These are phyloP conservation scores for Leptinotarsa tumamoca DNA, from an alignment of 2,888 invertebrate genomes.

Conservation along the genomic window DNA sequence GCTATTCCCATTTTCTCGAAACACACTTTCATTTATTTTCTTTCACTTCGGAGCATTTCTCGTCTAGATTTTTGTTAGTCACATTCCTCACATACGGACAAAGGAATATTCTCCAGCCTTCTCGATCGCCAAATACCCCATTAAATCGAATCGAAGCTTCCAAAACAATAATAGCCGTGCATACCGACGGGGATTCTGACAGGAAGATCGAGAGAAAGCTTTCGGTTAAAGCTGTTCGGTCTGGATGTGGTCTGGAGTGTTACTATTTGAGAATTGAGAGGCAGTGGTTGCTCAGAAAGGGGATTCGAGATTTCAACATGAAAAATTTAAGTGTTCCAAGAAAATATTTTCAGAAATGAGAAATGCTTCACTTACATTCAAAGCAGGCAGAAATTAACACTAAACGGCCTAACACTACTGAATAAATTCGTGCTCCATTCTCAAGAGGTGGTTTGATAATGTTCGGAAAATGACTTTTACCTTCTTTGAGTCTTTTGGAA, in stretches of 20 bases:
- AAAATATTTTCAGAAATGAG: too few species aligned
- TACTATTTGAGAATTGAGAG: constrained; percentile 1
- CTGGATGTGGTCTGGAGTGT: constrained; percentile 12
- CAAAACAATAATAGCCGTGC: constrained; percentile 3
- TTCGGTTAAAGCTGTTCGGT: constrained; percentile 7
- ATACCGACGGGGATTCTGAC: background rate
- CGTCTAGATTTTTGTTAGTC: background rate
- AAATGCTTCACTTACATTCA: too few species aligned
- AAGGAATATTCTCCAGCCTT: background rate
- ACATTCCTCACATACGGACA: background rate
- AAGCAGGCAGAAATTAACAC: too few species aligned
- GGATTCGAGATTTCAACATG: background rate
- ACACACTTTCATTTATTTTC: background rate
- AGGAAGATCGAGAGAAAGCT: constrained; percentile 12
- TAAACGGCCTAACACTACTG: too few species aligned
- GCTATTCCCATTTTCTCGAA: background rate
- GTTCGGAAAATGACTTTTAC: too few species aligned
- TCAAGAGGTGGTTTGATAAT: too few species aligned
- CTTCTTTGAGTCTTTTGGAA: too few species aligned
- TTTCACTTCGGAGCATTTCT: background rate
- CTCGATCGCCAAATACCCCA: constrained; percentile 2
- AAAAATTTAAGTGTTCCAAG: too few species aligned
- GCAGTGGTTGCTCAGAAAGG: background rate
- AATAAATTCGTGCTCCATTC: too few species aligned
- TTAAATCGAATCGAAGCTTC: constrained; percentile 4